Base-by-base conservation (phyloP, 2,888 invertebrate genomes). In the Epirrhoe tristata region DNA sequence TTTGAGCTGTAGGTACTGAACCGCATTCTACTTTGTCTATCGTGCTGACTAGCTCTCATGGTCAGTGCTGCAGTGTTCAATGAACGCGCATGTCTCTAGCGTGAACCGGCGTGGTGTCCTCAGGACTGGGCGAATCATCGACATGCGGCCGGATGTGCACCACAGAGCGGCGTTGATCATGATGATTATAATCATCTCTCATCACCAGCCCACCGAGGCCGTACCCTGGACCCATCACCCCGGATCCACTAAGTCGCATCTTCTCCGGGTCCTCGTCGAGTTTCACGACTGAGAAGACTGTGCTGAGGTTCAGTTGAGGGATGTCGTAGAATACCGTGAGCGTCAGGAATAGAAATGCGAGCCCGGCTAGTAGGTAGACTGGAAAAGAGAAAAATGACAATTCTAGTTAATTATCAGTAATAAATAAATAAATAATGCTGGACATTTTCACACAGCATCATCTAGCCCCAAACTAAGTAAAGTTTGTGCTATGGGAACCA, bases 281-380 rank as follows among this genome's bases (percentile, higher is more conserved):
- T 73, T 93, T 92, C 70, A 95, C 94, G 71, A 96, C 94, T 57
- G 96, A 95, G 87, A 97, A 97, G 52, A 97, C 95, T 69, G 96
- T 94, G 74, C 97, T 97, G 66, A 98, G 90, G 88, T 98, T 98
- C 77, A 98, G 93, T 90, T 98, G 97, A 5, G 98, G 98, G 75
- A 98, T 97, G 86, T 98, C 97, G 90, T 97, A 97, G 91, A 98
- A 96, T 32, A 97, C 96, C 1, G 97, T 96, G 81, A 98, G 90
- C 12, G 96, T 95, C 76, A 98, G 93, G 97, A 98, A 97, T 94
- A 98, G 95, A 89, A 96, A 96, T 16, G 97, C 96, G 70, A 98
- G 94, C 39, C 98, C 98, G 81, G 96, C 80, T 79, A 97, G 91
- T n/a, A 98, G 93, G 87, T 97, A 98, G 71, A 95, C 97, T 97